Conservation (phyloP, 2,888 invertebrate genomes). For the Therioaphis trifolii region DNA sequence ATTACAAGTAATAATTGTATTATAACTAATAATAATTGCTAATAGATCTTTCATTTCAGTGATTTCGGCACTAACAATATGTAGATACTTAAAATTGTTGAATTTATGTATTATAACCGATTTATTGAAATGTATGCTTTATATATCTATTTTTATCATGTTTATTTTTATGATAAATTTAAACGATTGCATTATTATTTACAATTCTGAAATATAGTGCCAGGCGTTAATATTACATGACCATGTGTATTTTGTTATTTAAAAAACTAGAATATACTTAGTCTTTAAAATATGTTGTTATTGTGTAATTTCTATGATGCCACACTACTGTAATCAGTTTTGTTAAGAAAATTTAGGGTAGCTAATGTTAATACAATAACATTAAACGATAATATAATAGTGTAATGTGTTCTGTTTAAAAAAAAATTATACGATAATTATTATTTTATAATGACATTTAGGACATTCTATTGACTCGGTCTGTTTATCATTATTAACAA, state of each 20-base stretch:
- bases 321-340: too few relatives aligned
- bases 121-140: conserved; percentile 19
- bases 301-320: too few relatives aligned
- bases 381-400: too few relatives aligned
- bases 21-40: conserved; percentile 7
- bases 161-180: conserved; percentile 25
- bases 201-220: conserved; percentile 24
- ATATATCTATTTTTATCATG: conserved; percentile 38
- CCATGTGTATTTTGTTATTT: neutral
- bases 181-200: neutral
- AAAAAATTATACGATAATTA: too few relatives aligned
- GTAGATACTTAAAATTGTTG: conserved; percentile 6
- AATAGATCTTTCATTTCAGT: conserved; percentile 14
- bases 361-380: too few relatives aligned
- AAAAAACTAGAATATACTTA: too few relatives aligned
- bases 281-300: too few relatives aligned
- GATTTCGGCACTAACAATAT: conserved; percentile 32
- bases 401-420: too few relatives aligned
- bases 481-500: too few relatives aligned
- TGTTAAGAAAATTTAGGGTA: too few relatives aligned
- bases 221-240: neutral
- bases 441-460: too few relatives aligned
- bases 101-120: conserved; percentile 36
- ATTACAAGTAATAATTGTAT: neutral
- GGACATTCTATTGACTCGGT: too few relatives aligned